Evolutionary conservation across 2,797 vertebrate species (phyloP).

Genomic region (Crenichthys baileyi): DNA sequence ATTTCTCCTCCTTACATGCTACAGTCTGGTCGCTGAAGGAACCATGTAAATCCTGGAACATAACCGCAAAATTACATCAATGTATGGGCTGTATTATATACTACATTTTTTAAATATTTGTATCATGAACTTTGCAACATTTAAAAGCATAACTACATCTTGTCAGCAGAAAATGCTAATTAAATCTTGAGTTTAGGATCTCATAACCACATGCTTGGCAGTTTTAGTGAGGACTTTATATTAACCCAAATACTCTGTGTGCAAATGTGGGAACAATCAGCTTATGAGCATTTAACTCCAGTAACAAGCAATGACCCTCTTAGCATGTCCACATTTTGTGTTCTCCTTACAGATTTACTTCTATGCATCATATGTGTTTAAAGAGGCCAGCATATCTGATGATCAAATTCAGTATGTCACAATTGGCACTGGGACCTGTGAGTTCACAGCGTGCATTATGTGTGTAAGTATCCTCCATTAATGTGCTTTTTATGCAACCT

Average conservation of each 20-base stretch:
- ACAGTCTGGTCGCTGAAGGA: neutral
- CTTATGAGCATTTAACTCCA: constrained; percentile 46
- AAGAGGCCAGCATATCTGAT: constrained; percentile 83
- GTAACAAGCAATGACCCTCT: constrained; percentile 15
- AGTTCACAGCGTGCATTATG: constrained; percentile 85
- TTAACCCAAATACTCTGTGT: constrained; percentile 52
- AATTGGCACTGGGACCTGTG: constrained; percentile 88
- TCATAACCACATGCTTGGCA: constrained; percentile 47
- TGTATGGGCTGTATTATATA: neutral
- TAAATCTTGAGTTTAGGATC: constrained; percentile 33
- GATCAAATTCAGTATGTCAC: constrained; percentile 86
- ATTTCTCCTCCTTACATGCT: neutral
- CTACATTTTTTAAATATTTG: neutral
- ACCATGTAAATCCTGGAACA: neutral
- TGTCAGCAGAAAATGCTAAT: constrained; percentile 33
- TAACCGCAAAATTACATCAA: constrained; percentile 1
- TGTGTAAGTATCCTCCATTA: constrained; percentile 83
- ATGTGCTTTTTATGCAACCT: constrained; percentile 56
- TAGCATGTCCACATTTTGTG: constrained; percentile 8
- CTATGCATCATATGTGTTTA: constrained; percentile 89
- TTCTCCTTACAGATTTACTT: constrained; percentile 86
- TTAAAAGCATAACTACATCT: constrained; percentile 9
- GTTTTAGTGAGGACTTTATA: constrained; percentile 37
- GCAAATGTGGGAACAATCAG: constrained; percentile 55
- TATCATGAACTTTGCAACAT: neutral